Evolutionary conservation across 2,113 vertebrate species (phyloP), one percentile per base, ranked within the genome.

Genomic region (Typhlomys cinereus): DNA sequence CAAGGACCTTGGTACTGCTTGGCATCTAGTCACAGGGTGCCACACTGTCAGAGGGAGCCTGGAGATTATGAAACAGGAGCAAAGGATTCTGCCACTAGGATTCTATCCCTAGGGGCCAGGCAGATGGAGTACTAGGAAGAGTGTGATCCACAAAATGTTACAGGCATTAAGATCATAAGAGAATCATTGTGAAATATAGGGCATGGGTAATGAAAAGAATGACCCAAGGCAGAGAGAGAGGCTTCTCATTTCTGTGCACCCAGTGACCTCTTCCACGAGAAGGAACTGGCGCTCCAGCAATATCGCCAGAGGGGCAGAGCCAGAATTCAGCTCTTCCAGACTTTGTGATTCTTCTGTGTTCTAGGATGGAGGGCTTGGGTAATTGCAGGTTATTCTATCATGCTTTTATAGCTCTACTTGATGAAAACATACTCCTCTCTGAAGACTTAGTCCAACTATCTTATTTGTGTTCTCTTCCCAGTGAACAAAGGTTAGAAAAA

Each of bases 391-490:
- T 54, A 46, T 91, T 86, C 89, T 64, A 73, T 50, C 15, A 41
- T 78, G n/a, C 48, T 93, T 95, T 87, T 46, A 34, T n/a, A 70
- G 52, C 36, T 92, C 34, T 81, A 34, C 14, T 86, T 71, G 50
- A 10, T 84, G 3, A 23, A 87, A 95, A 74, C 11, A 74, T 84
- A 75, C 48, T 93, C 15, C 41, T 59, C 9, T 23, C 75, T 69
- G 62, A 87, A 36, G 73, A n/a, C n/a, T n/a, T n/a, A n/a, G n/a
- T n/a, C 52, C 66, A 89, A 84, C 67, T 57, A 27, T 80, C 89
- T 93, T 91, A 83, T 91, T 74, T 92, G 41, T 75, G 50, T 76
- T 90, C 21, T 59, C 59, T 84, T 90, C 73, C 92, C 13, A 0
- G 76, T 36, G n/a, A 90, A 61, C 34, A 93, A 88, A 20, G 75